Conservation (phyloP, 2,888 invertebrate genomes). For the Artemia sinica region DNA sequence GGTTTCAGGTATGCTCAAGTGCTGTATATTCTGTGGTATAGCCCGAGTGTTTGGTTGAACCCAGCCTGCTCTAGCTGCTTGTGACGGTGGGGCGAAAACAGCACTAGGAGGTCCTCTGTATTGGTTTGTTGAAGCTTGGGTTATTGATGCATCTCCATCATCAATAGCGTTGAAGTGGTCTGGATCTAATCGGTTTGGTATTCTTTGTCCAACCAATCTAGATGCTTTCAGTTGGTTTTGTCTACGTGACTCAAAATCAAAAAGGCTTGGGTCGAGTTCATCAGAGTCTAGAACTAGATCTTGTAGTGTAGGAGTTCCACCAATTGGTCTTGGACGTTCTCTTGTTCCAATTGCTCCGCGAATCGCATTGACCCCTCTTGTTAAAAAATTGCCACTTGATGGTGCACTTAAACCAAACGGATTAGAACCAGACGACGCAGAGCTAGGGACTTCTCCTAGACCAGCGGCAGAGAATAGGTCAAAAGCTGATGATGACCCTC, state of each 20-base stretch:
- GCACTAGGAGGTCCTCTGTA: too few species aligned
- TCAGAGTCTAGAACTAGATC: not conserved
- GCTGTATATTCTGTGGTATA: too few species aligned
- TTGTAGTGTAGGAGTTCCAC: not conserved
- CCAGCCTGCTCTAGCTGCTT: too few species aligned
- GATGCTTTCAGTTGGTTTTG: not conserved
- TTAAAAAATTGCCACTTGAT: not conserved
- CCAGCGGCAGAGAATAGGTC: conserved; percentile 2
- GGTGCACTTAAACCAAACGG: conserved; percentile 3
- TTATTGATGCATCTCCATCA: too few species aligned
- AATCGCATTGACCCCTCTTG: conserved; percentile 10
- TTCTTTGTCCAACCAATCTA: not conserved
- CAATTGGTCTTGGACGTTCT: not conserved
- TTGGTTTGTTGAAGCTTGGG: too few species aligned
- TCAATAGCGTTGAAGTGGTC: too few species aligned
- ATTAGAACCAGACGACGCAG: conserved; percentile 3
- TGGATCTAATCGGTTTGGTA: not conserved
- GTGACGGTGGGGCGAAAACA: too few species aligned
- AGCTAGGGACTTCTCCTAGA: not conserved
- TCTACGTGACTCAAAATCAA: not conserved
- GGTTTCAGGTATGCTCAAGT: too few species aligned
- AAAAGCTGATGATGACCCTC: not conserved
- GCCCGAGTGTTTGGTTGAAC: too few species aligned
- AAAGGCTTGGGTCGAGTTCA: not conserved
- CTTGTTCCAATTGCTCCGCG: not conserved